A percentile compares a stretch with the other conserved stretches of the same genome.
These are phyloP conservation scores for Idris sp. DNA, from an alignment of 1,140 invertebrate genomes.

Conservation along the genomic window DNA sequence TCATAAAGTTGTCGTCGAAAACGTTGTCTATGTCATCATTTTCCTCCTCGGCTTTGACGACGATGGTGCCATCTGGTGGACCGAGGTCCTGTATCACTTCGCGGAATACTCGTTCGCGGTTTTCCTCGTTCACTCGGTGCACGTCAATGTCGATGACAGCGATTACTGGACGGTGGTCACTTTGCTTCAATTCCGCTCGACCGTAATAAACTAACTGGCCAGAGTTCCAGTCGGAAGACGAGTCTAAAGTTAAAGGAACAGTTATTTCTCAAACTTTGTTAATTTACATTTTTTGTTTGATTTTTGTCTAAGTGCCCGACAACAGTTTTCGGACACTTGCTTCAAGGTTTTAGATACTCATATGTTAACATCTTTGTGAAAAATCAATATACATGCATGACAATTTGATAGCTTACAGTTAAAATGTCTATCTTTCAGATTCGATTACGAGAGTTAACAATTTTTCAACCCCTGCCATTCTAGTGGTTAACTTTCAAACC, in stretches of 20 bases:
- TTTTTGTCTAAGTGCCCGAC: no score
- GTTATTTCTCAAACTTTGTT: no score
- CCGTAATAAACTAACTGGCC: conserved; percentile 94
- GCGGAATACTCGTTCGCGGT: conserved; percentile 87
- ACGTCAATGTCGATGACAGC: conserved; percentile 93
- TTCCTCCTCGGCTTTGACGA: conserved; percentile 81
- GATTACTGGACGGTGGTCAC: conserved; percentile 97
- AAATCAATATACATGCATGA: no score
- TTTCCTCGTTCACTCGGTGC: conserved; percentile 85
- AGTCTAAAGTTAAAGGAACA: conserved; percentile 63
- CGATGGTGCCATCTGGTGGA: conserved; percentile 96
- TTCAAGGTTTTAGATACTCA: no score
- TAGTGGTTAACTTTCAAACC: no score
- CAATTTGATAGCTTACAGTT: no score
- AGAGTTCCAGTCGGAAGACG: conserved; percentile 82
- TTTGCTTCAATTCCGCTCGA: conserved; percentile 96
- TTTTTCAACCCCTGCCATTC: no score
- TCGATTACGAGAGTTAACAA: no score
- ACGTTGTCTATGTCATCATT: conserved; percentile 74
- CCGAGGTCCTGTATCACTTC: conserved; percentile 92
- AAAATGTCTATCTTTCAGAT: no score
- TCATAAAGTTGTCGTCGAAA: conserved; percentile 86
- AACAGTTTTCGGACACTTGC: no score
- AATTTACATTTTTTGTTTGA: no score
- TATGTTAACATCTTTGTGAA: no score